Percentiles rank a stretch among this genome's conserved stretches.
phyloP scores from a whole-genome alignment of 2,797 vertebrate genomes.

The Acipenser oxyrinchus region DNA sequence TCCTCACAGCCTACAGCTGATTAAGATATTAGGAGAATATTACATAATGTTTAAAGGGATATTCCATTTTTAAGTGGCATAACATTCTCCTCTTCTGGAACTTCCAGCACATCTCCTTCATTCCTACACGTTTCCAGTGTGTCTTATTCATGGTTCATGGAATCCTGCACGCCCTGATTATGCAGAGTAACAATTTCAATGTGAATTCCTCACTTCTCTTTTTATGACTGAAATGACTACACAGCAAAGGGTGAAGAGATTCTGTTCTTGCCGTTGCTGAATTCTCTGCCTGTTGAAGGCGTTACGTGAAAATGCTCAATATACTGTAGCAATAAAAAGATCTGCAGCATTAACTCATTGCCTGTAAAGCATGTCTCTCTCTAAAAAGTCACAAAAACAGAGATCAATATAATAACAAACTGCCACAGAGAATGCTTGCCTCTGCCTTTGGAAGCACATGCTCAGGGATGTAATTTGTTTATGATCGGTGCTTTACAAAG shows the following conservation, averaged over 20 bases:
- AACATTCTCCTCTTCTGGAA: constrained; percentile 23
- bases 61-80: constrained; percentile 23
- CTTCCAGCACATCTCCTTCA: background rate
- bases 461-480: constrained; percentile 58
- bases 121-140: background rate
- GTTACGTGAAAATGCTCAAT: constrained; percentile 40
- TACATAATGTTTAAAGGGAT: constrained; percentile 18
- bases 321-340: constrained; percentile 52
- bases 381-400: constrained; percentile 58
- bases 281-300: constrained; percentile 63
- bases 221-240: constrained; percentile 56
- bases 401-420: constrained; percentile 69
- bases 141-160: constrained; percentile 6
- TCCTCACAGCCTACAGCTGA: background rate
- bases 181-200: constrained; percentile 52
- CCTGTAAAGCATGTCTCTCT: constrained; percentile 66
- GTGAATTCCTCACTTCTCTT: constrained; percentile 61
- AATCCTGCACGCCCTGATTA: constrained; percentile 19
- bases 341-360: constrained; percentile 61
- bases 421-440: constrained; percentile 65
- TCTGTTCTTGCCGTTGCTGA: constrained; percentile 56
- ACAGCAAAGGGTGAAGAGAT: constrained; percentile 57
- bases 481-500: constrained; percentile 61
- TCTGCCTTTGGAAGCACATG: constrained; percentile 57
- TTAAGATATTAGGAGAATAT: background rate